Percentiles rank a stretch among this genome's conserved stretches.
These are phyloP conservation scores for Ormia ochracea DNA, from an alignment of 2,888 invertebrate species.

Conservation along the genomic window DNA sequence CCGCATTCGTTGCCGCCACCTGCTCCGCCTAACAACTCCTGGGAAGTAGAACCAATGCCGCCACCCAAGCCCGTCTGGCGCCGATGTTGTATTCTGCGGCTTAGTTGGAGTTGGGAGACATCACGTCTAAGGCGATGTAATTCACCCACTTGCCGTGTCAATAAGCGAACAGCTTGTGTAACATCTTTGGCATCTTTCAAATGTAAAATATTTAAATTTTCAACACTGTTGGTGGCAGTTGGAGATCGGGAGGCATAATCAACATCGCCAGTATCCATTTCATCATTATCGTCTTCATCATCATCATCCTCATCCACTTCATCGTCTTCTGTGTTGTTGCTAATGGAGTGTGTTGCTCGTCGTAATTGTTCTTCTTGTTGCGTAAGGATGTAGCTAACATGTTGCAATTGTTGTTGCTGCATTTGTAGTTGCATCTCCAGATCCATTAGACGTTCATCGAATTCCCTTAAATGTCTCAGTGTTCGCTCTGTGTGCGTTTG, in stretches of 20 bases:
- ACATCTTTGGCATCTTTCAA: conserved; percentile 64
- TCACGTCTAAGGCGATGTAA: conserved; percentile 76
- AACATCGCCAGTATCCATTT: conserved; percentile 20
- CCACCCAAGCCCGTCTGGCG: conserved; percentile 75
- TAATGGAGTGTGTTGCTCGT: conserved; percentile 19
- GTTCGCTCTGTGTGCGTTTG: conserved; percentile 75
- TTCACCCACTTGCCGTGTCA: conserved; percentile 72
- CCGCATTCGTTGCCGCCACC: conserved; percentile 49
- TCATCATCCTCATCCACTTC: not conserved
- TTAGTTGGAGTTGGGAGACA: conserved; percentile 76
- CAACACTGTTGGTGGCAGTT: not conserved
- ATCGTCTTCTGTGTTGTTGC: conserved; percentile 20
- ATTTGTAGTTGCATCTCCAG: conserved; percentile 72
- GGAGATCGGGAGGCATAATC: conserved; percentile 29
- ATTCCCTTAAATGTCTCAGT: conserved; percentile 72
- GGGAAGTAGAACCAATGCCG: conserved; percentile 70
- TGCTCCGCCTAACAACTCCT: conserved; percentile 51
- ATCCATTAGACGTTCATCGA: conserved; percentile 75
- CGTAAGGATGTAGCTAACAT: conserved; percentile 36
- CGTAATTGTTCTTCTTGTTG: conserved; percentile 48
- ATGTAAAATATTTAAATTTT: conserved; percentile 50
- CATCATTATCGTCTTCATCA: conserved; percentile 1
- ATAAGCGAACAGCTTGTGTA: conserved; percentile 70
- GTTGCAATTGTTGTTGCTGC: conserved; percentile 56
- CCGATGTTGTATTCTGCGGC: conserved; percentile 74